Evolutionary conservation across 2,113 vertebrate genomes (phyloP), one percentile per base, ranked within the genome.

Genomic region (Daubentonia madagascariensis): DNA sequence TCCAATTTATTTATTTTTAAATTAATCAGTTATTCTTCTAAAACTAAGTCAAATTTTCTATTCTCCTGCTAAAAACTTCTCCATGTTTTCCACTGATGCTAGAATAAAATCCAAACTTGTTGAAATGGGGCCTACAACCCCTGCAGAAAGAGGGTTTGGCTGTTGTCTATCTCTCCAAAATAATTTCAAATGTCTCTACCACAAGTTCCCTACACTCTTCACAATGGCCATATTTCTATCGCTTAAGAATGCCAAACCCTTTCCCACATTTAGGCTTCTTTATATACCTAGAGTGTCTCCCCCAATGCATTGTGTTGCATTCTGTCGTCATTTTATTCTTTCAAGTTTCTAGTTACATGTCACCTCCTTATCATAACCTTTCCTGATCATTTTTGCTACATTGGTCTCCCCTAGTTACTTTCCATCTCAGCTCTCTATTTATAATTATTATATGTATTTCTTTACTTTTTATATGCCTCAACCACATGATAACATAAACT

Each of bases 361-460:
- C 8, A 45, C 6, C 57, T n/a, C 2, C 0, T 48, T 18, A 37
- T 8, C 2, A 32, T 3, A 85, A 32, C 0, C 0, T 90, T 59
- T 65, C 25, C 14, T n/a, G 14, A 48, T 9, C 4, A 4, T 50
- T 48, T 57, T 40, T 70, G 14, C 59, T 61, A 35, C 28, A 18
- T 2, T 40, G 8, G 2, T 63, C 18, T 65, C 1, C 28, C 32
- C 0, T 4, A 3, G 6, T 78, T 40, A 54, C 43, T 81, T 79
- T 72, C 20, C 35, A 43, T 63, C 3, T 80, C 43, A 28, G 57
- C 4, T 32, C 37, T 63, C 1, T 25, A 16, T 86, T 86, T 67
- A 8, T 12, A 32, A 61, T 80, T 80, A 14, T 59, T 73, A 14
- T 73, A 23, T 73, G 22, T 57, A n/a, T 85, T 23, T 65, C 12